Percentiles rank a stretch among this genome's conserved stretches.
Conservation (phyloP, 1,140 invertebrate genomes). For the Leptoteleia sp. region DNA sequence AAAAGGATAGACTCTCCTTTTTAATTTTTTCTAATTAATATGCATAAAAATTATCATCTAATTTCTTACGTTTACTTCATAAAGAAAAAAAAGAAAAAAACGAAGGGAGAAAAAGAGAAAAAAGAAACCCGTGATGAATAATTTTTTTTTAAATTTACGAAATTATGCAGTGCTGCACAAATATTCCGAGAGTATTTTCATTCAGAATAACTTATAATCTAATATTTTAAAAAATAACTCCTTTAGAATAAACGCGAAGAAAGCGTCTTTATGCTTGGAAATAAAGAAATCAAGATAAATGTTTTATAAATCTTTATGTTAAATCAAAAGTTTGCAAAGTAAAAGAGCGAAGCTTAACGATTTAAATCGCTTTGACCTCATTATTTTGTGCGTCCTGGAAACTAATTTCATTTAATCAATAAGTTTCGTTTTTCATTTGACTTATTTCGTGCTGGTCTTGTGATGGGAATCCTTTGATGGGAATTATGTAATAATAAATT, state of each 20-base stretch:
- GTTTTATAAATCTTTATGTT: constrained; percentile 37
- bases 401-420: constrained; percentile 53
- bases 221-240: constrained; percentile 21
- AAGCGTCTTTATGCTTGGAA: constrained; percentile 6
- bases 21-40: too few species aligned
- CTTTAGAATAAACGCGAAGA: neutral
- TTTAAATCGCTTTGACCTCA: constrained; percentile 49
- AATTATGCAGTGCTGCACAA: constrained; percentile 16
- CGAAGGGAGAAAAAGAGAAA: too few species aligned
- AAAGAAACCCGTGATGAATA: constrained; percentile 6
- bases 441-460: too few species aligned
- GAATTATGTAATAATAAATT: too few species aligned
- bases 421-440: constrained; percentile 28
- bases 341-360: constrained; percentile 35
- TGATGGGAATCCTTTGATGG: too few species aligned
- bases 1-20: too few species aligned
- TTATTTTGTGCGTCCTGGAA: constrained; percentile 30
- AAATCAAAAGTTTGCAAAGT: constrained; percentile 29
- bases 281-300: constrained; percentile 25
- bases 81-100: too few species aligned
- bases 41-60: too few species aligned
- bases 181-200: constrained; percentile 24
- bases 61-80: too few species aligned
- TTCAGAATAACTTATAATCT: constrained; percentile 34
- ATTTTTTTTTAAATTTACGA: constrained; percentile 23